Conservation (phyloP, 2,113 vertebrate genomes). For the Gadus macrocephalus region DNA sequence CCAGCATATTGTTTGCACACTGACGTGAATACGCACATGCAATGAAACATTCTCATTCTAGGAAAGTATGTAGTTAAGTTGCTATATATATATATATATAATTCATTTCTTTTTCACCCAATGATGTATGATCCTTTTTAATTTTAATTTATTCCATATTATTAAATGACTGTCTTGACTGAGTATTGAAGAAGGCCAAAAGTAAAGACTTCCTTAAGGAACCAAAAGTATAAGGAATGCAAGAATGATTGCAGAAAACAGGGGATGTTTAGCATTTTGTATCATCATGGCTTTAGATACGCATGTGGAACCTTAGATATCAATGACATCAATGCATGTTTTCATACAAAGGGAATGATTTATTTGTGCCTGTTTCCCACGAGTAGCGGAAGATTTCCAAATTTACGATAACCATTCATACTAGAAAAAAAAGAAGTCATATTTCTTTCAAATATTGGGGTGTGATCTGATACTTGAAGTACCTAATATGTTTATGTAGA, state of each 20-base stretch:
- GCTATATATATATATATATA: slow-evolving; percentile 39
- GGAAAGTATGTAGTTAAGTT: slow-evolving; percentile 31
- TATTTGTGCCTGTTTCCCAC: slow-evolving; percentile 54
- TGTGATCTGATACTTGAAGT: slow-evolving; percentile 41
- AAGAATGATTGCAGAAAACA: too few species aligned
- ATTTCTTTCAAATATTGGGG: slow-evolving; percentile 22
- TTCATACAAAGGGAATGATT: slow-evolving; percentile 33
- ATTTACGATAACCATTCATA: slow-evolving; percentile 8
- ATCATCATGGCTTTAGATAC: slow-evolving; percentile 27
- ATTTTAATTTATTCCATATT: too few species aligned
- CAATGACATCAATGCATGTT: slow-evolving; percentile 52
- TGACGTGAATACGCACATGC: slow-evolving; percentile 20
- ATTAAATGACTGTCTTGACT: too few species aligned
- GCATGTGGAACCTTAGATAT: slow-evolving; percentile 51
- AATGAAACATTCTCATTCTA: slow-evolving; percentile 18
- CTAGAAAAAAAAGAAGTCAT: neutral
- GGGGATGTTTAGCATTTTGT: slow-evolving; percentile 25
- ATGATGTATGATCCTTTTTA: too few species aligned
- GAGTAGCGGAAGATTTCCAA: slow-evolving; percentile 39
- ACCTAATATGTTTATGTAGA: slow-evolving; percentile 26
- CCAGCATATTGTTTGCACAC: slow-evolving; percentile 40
- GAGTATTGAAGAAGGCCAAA: too few species aligned
- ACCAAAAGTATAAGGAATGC: too few species aligned
- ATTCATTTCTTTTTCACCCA: neutral
- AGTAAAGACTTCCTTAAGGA: too few species aligned